Evolutionary conservation across 2,113 vertebrate species (phyloP), one percentile per base, ranked within the genome.

Genomic region (Corynorhinus townsendii): DNA sequence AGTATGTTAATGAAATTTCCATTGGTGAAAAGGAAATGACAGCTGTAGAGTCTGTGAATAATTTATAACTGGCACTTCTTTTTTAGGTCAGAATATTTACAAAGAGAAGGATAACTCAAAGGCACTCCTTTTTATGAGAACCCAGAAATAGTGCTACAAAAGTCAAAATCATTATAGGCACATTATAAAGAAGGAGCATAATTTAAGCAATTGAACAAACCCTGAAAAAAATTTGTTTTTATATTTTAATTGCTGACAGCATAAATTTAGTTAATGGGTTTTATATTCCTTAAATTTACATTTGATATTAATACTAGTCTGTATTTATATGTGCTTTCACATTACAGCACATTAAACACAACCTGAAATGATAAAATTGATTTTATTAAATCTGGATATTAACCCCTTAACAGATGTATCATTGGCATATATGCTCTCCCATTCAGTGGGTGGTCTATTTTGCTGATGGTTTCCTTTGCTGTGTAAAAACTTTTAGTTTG

Each of bases 231-330:
- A 92, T 40, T 92, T 92, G 79, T 86, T 84, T 95, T 96, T 94
- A 56, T 94, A 87, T 91, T 96, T 95, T 97, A 95, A 96, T 95
- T 72, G 45, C 62, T 96, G 47, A 79, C 38, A 94, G 95, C 91
- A 96, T 89, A 95, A 86, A 95, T 95, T 93, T 91, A 95, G 69
- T 77, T 94, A 89, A 96, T 72, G 66, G 22, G 43, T 80, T 96
- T 96, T 91, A 72, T 89, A 91, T 82, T 75, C n/a, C 92, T 92
- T 91, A 86, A 94, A 95, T 82, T 90, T 92, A 89, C 28, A 92
- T 90, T 94, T 83, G 15, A 79, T 91, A 83, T 93, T 93, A 95
- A 92, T 91, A 52, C 49, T 75, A 83, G 9, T 72, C 62, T 84
- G 24, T 89, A 93, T 85, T 93, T 95, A 89, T 83, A 92, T 84